Percentiles rank a stretch among this genome's conserved stretches.
phyloP scores from a whole-genome alignment of 2,113 vertebrate genomes.

The Regulus satrapa region DNA sequence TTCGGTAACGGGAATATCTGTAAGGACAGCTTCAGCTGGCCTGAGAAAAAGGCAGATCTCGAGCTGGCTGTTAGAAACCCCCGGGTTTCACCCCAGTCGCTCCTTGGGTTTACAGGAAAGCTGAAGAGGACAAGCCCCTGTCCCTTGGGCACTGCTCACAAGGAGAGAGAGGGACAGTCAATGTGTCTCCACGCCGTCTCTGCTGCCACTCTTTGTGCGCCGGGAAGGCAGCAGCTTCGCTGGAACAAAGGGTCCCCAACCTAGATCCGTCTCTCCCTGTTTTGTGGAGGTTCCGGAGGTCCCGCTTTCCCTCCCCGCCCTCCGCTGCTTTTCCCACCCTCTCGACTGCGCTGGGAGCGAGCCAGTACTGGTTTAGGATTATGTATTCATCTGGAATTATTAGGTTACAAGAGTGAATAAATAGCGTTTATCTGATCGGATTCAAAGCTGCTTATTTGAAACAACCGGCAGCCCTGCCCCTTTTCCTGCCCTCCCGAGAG shows the following conservation, averaged over 20 bases:
- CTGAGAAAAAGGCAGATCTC: not conserved
- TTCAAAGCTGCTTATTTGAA: conserved; percentile 36
- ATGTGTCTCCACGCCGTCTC: not conserved
- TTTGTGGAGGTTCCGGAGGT: not conserved
- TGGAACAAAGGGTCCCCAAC: not conserved
- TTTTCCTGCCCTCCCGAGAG: not conserved
- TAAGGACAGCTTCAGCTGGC: not conserved
- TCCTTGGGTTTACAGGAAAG: not conserved
- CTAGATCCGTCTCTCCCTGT: not conserved
- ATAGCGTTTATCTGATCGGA: conserved; percentile 54
- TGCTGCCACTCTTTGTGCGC: not conserved
- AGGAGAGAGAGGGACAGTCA: not conserved
- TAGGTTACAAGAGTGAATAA: conserved; percentile 53
- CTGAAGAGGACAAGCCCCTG: not conserved
- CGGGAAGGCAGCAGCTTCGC: not conserved
- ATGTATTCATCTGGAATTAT: conserved; percentile 53
- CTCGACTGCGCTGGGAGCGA: not conserved
- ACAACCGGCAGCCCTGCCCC: not conserved
- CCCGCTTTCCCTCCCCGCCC: not conserved
- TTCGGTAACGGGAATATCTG: not conserved
- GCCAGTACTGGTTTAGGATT: conserved; percentile 40
- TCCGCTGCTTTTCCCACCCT: conserved; percentile 31
- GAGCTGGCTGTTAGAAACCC: not conserved
- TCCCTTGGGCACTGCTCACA: not conserved
- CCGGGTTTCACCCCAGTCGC: not conserved